Base-by-base conservation (phyloP, 2,888 invertebrate species). In the Macaria notata region DNA sequence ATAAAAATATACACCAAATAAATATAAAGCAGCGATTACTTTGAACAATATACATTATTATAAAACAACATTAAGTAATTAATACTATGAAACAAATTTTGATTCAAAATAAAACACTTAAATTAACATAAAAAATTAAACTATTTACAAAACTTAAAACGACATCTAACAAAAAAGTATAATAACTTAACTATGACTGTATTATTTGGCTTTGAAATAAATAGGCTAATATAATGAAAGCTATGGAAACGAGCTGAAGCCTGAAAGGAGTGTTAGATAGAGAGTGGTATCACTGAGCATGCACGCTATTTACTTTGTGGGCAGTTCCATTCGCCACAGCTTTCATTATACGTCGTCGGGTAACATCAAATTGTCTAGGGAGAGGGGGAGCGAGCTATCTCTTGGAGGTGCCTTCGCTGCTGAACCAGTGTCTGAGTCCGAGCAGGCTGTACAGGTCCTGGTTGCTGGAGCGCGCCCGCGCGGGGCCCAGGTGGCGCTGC, bases 131-230 rank as follows among this genome's bases (percentile, higher is more conserved):
- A 73, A 76, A 56, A 58, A 78, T 76, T 89, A 56, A 53, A 78
- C 76, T 90, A 90, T 90, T 84, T 90, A 90, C 90, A 90, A 72
- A 87, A 88, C 85, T 83, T 87, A 87, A 84, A 81, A 81, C 50
- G 59, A 66, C 70, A 81, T 73, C 83, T 88, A 86, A 84, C 79
- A 86, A 86, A 87, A 81, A 80, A 70, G 38, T 38, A 38, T 41
- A 81, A 81, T 79, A 79, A 82, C 84, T 91, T 81, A 88, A 84
- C 84, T 91, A 91, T 91, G 91, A 91, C 90, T 91, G 86, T 90
- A 88, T 84, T 91, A 89, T 91, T 91, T 91, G 91, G 91, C 86
- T 90, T 90, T 88, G 83, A 86, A 88, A 91, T 90, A 88, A 90
- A 89, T 91, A 88, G 83, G 83, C 82, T 86, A 82, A 84, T 89